Evolutionary conservation across 2,888 invertebrate species (phyloP), one percentile per base, ranked within the genome.

Genomic region (Geotrupes spiniger): DNA sequence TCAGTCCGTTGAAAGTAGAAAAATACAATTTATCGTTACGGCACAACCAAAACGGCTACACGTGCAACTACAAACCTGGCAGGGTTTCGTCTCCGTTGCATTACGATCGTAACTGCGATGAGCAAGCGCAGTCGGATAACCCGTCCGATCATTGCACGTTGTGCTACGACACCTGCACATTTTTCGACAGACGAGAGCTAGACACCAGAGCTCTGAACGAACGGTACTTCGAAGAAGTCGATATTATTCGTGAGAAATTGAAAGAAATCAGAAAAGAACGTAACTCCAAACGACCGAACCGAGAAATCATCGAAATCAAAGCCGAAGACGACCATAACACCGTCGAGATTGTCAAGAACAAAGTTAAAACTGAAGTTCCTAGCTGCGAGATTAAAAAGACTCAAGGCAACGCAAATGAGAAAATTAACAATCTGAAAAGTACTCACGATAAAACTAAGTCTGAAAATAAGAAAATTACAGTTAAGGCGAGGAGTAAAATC

Each of bases 131-230:
- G 26, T 44, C 36, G 17, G 16, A 8, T 2, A 31, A 37, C 5
- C 12, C 37, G 11, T 26, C 38, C 4, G 42, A 36, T 10, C n/a
- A 37, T 21, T 16, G 36, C 4, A 26, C 10, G 11, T 21, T 49
- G 12, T 36, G 61, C 51, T 68, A 60, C 45, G 65, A 69, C 46
- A 72, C 72, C 2, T 59, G 62, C 39, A 71, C 71, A 1, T 71
- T 66, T 58, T 72, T 72, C 52, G 64, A 71, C 60, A 66, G 62
- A 54, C 58, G 56, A 29, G 45, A 54, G 2, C 53, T 58, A 11
- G 66, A 72, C 49, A 48, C 63, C 1, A 40, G 52, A 8, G 59
- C 59, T 53, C 51, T 70, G 11, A 62, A 62, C 21, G 67, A 69
- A 25, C 54, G 61, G 9, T 72, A 72, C 46, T 47, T 56, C 42